Base-by-base conservation (phyloP, 1,140 invertebrate species). In the Zaprionus gabonicus region DNA sequence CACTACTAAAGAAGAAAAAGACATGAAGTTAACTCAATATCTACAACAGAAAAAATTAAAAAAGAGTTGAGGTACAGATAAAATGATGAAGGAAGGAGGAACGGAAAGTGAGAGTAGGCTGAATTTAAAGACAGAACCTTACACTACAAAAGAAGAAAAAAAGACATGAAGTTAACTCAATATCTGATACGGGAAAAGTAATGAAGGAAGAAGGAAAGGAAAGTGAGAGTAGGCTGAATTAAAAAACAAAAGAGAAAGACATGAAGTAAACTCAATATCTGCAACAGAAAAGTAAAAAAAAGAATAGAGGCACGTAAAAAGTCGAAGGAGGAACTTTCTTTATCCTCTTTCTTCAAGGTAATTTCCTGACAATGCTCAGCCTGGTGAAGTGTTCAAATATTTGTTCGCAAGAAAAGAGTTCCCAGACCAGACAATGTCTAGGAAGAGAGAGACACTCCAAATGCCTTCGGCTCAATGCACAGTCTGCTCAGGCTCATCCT, bases 381-480 rank as follows among this genome's bases (percentile, higher is more conserved):
- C 9, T 34, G 31, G 41, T 3, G 15, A 17, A 46, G n/a, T 25
- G 46, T 20, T 51, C 1, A 51, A 51, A 51, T 51, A 51, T 51
- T 51, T 46, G 41, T 25, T 51, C 20, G 3, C 46, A 25, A 51
- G 23, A 51, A 25, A 60, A 71, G 46, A 71, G 59, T 44, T 57
- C 36, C 12, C 38, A 12, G 28, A 28, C 71, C 38, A 12, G 28
- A 28, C 65, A 38, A 59, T 44, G 66, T 31, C 67, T 59, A 59
- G 60, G 60, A 73, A 23, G 23, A 23, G 20, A 63, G 36, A 46
- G 31, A 27, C 71, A 74, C 75, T 74, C 59, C 46, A 74, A 13
- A 68, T 74, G 64, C 58, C 59, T 58, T 53, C 25, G 57, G n/a
- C 51, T 56, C 27, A 60, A 9, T 55, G 67, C 41, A 25, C 76